A percentile compares a stretch with the other conserved stretches of the same genome.
Evolutionary conservation across 1,140 invertebrate genomes (phyloP).

Genomic region (Hirudo medicinalis): DNA sequence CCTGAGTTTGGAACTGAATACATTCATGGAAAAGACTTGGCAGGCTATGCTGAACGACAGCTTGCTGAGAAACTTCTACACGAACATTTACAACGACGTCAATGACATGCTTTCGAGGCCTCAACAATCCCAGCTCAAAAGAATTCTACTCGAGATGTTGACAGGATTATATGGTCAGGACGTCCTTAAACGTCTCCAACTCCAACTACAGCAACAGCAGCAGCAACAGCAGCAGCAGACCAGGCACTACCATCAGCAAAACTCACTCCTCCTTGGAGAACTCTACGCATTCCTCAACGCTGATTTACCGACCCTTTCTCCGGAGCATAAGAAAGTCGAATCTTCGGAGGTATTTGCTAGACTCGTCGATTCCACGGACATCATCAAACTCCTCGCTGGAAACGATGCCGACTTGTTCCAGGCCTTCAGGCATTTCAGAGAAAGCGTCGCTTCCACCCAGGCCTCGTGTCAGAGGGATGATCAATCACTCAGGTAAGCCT

Average conservation of each 20-base stretch:
- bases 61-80: constrained; percentile 20
- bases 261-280: not conserved
- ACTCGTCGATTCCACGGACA: constrained; percentile 2
- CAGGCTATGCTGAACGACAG: constrained; percentile 11
- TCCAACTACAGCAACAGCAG: not conserved
- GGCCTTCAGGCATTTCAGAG: not conserved
- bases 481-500: constrained; percentile 4
- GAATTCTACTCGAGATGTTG: constrained; percentile 12
- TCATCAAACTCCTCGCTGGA: not conserved
- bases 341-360: not conserved
- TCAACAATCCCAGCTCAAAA: not conserved
- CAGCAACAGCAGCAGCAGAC: not conserved
- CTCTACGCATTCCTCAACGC: constrained; percentile 18
- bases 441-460: not conserved
- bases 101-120: constrained; percentile 19
- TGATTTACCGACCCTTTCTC: constrained; percentile 13
- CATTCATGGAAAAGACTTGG: constrained; percentile 3
- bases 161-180: constrained; percentile 14
- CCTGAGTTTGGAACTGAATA: not conserved
- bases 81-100: constrained; percentile 19
- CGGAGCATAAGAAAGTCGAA: constrained; percentile 2
- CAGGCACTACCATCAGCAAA: not conserved
- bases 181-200: not conserved
- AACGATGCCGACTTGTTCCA: not conserved
- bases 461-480: constrained; percentile 1